Conservation (phyloP, 1,140 invertebrate genomes). For the Scaptomyza graminum region DNA sequence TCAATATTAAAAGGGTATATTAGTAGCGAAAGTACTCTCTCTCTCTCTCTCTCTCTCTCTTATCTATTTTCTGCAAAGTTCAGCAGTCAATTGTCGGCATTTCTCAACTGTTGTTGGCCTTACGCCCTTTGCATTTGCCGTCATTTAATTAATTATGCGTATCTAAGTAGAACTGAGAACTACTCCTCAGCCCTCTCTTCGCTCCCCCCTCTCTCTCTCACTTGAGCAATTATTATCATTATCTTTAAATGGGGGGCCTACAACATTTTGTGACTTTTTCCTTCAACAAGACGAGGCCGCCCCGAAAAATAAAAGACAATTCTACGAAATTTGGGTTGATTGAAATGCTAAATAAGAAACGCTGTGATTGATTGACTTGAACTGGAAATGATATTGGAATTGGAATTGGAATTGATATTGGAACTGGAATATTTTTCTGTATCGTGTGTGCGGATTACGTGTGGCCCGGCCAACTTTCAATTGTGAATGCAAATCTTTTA, state of each 20-base stretch:
- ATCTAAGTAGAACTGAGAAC: conserved; percentile 4
- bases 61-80: conserved; percentile 4
- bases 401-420: conserved; percentile 23
- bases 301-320: conserved; percentile 1
- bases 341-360: conserved; percentile 29
- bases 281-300: not conserved
- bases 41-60: too few relatives aligned
- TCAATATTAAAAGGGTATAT: not conserved
- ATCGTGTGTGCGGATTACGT: conserved; percentile 8
- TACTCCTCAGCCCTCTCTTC: too few relatives aligned
- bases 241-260: conserved; percentile 17
- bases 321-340: conserved; percentile 18
- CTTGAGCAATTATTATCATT: conserved; percentile 41
- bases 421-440: conserved; percentile 26
- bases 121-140: conserved; percentile 17
- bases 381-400: conserved; percentile 27
- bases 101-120: conserved; percentile 19
- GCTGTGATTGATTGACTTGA: conserved; percentile 28
- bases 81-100: conserved; percentile 23
- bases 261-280: conserved; percentile 16
- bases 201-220: not conserved
- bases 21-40: not conserved
- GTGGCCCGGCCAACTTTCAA: conserved; percentile 41
- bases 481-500: conserved; percentile 28
- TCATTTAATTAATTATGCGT: conserved; percentile 44